Base-by-base conservation (phyloP, 2,797 vertebrate genomes). In the Girardinus metallicus region DNA sequence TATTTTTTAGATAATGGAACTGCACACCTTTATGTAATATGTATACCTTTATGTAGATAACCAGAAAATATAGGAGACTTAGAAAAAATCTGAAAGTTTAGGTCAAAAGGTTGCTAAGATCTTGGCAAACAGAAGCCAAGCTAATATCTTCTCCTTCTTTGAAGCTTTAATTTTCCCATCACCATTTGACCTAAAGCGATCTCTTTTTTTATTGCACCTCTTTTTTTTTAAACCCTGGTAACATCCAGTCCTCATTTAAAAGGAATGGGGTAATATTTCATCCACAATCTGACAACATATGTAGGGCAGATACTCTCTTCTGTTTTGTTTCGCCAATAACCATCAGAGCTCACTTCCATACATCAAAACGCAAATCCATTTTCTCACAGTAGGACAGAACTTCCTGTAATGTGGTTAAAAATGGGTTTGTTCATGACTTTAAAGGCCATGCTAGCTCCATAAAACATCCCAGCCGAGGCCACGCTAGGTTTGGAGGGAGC, bases 311-410 rank as follows among this genome's bases (percentile, higher is more conserved):
- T 73, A 79, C 62, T 84, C 70, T 77, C 80, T 70, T 78, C 86
- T 91, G 78, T 89, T 76, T 85, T 85, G 82, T 90, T 7, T 73
- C 87, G 91, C 87, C 89, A 91, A 31, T 86, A 88, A 80, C 83
- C 76, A 87, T 81, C 75, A 79, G 64, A 16, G 74, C 75, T 80
- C 70, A 77, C 70, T 84, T 82, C 73, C 77, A 74, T 51, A 12
- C 68, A 85, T 55, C 55, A 80, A 90, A 41, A 10, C 83, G 44
- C 47, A 36, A 77, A 26, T n/a, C 79, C n/a, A 7, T 80, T 82
- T 90, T 91, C 88, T 87, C 91, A 92, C 91, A 89, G 81, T 73
- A 0, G 55, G 74, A 44, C 73, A 79, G 77, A 49, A 70, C 74
- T 88, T 92, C 88, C 88, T 83, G 77, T 60, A 81, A 74, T 84